phyloP scores from a whole-genome alignment of 2,888 invertebrate genomes.

The Epinotia ramella region DNA sequence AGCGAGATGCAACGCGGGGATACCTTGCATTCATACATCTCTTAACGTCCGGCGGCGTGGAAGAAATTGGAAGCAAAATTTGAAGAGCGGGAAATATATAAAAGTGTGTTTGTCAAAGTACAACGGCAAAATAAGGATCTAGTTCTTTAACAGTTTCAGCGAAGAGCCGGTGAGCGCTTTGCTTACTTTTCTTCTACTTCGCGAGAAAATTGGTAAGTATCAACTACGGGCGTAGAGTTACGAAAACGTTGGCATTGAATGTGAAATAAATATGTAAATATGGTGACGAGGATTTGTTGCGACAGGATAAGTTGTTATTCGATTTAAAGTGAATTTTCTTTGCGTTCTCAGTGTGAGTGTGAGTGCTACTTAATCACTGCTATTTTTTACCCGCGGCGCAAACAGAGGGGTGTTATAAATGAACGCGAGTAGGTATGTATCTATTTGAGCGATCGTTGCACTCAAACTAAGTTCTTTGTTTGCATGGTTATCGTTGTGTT shows the following conservation, averaged over 20 bases:
- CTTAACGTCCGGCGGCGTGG: constrained; percentile 23
- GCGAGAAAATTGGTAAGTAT: too few relatives aligned
- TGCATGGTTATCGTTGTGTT: too few relatives aligned
- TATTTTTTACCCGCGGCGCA: neutral
- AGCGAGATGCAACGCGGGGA: constrained; percentile 27
- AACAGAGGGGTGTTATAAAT: neutral
- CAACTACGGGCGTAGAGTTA: neutral
- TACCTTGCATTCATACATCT: constrained; percentile 36
- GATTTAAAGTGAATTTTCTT: neutral
- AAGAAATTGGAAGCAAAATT: constrained; percentile 33
- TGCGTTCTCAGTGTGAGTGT: neutral
- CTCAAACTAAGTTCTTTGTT: neutral
- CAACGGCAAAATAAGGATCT: neutral
- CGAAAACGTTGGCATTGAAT: neutral
- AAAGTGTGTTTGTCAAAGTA: neutral
- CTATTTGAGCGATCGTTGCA: neutral
- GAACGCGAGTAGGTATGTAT: neutral
- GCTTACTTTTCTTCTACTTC: neutral
- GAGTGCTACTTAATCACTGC: neutral
- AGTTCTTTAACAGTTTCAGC: neutral
- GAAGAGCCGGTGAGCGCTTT: neutral
- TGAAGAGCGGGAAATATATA: constrained; percentile 1
- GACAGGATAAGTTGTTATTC: neutral
- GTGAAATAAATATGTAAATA: neutral
- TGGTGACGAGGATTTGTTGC: neutral